Base-by-base conservation (phyloP, 2,888 invertebrate species). In the Synanthedon tipuliformis region DNA sequence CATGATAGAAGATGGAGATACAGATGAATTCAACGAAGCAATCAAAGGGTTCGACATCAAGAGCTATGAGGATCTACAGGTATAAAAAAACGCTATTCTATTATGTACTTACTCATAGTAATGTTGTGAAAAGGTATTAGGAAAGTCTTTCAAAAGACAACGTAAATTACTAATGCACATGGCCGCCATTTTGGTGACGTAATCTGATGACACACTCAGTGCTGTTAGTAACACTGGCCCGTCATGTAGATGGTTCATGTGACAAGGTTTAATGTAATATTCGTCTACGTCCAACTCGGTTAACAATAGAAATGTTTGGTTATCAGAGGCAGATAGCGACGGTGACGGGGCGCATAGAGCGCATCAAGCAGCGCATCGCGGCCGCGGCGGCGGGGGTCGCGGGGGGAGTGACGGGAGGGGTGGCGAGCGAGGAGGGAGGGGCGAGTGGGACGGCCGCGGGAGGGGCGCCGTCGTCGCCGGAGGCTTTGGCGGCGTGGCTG, bases 21-120 rank as follows among this genome's bases (percentile, higher is more conserved):
- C 91, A 10, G 91, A 92, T 52, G 93, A 94, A 65, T 92, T 92
- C 57, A 89, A 93, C 74, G 90, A 90, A 66, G 93, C 94, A 0
- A 82, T 96, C 50, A 90, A 91, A 65, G 92, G 94, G 51, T 92
- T 92, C 62, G 94, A 94, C 50, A 90, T 95, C 52, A 90, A 92
- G 54, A 92, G 90, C 63, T 89, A 92, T 59, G 92, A 92, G 55
- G 96, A 97, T 65, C 82, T 97, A n/a, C 92, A 93, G 73, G 93
- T 93, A 79, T 88, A 87, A 55, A 34, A 34, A 34, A 8, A 34
- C 10, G 8, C 10, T 34, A 10, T 34, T 34, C 7, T 27, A 8
- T 27, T n/a, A n/a, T n/a, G n/a, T 27, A 27, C 27, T 1, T 27
- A 4, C 27, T 27, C 27, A 18, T 18, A 18, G 18, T 18, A 18